Evolutionary conservation across 1,140 invertebrate genomes (phyloP).

Genomic region (Pogonognathellus flavescens): DNA sequence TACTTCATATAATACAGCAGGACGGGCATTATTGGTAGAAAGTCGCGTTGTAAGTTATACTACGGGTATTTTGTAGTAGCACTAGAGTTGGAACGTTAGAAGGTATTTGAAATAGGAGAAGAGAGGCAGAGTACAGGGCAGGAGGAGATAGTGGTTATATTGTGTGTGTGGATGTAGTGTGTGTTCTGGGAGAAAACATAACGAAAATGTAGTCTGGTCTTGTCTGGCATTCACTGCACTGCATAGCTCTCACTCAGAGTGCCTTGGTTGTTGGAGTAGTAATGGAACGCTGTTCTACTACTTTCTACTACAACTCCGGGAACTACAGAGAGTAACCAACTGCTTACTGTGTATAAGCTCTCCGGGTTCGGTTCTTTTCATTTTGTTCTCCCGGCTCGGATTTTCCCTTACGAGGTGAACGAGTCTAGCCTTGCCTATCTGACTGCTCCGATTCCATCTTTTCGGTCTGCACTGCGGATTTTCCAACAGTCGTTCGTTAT

Average conservation of each 20-base stretch:
- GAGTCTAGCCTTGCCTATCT: conserved; percentile 30
- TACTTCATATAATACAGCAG: too few species aligned
- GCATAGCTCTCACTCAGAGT: conserved; percentile 7
- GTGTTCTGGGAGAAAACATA: conserved; percentile 15
- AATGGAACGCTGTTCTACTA: background rate
- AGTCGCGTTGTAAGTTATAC: too few species aligned
- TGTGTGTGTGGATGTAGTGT: conserved; percentile 11
- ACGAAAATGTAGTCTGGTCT: conserved; percentile 17
- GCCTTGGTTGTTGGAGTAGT: conserved; percentile 10
- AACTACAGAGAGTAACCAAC: background rate
- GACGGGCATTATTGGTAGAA: too few species aligned
- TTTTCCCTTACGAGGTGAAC: conserved; percentile 21
- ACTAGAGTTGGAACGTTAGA: too few species aligned
- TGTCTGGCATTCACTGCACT: conserved; percentile 34
- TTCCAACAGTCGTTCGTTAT: conserved; percentile 64
- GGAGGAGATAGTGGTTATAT: background rate
- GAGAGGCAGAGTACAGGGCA: background rate
- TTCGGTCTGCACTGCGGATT: conserved; percentile 65
- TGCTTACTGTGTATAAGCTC: conserved; percentile 1
- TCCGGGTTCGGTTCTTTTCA: conserved; percentile 31
- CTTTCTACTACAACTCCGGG: background rate
- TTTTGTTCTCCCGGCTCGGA: conserved; percentile 29
- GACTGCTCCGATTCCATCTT: conserved; percentile 50
- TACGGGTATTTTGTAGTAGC: too few species aligned
- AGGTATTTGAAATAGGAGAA: background rate